Conservation (phyloP, 2,113 vertebrate species). For the Corythaixoides concolor region DNA sequence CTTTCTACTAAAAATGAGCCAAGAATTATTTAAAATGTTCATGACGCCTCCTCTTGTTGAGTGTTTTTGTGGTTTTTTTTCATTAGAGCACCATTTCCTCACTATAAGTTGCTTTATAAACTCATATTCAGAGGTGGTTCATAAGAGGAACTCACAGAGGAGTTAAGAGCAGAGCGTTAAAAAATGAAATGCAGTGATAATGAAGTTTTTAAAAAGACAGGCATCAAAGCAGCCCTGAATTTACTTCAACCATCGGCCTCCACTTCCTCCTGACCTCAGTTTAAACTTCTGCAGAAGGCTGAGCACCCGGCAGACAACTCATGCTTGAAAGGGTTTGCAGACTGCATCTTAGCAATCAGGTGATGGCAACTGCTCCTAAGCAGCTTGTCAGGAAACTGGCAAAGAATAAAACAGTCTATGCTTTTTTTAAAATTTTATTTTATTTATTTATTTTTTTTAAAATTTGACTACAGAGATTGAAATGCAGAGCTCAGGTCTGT, state of each 20-base stretch:
- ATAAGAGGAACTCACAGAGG: neutral
- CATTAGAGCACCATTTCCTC: neutral
- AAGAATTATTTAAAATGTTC: neutral
- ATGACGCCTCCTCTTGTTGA: neutral
- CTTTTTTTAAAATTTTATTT: neutral
- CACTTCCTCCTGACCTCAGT: neutral
- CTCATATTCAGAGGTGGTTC: neutral
- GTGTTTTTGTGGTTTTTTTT: too few species aligned
- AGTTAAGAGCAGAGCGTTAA: neutral
- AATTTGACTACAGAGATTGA: neutral
- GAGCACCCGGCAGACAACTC: neutral
- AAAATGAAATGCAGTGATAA: neutral
- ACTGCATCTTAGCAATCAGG: neutral
- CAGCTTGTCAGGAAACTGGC: neutral
- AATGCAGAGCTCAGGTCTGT: neutral
- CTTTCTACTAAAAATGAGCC: neutral
- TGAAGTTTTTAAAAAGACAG: neutral
- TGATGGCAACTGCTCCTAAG: neutral
- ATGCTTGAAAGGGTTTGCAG: neutral
- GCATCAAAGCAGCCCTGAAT: neutral
- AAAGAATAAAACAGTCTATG: neutral
- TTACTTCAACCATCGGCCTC: neutral
- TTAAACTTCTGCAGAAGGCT: neutral
- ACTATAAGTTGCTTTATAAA: accelerated
- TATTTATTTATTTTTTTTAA: too few species aligned